A percentile compares a stretch with the other conserved stretches of the same genome.
Evolutionary conservation across 2,797 vertebrate genomes (phyloP).

Genomic region (Hemibagrus guttatus): DNA sequence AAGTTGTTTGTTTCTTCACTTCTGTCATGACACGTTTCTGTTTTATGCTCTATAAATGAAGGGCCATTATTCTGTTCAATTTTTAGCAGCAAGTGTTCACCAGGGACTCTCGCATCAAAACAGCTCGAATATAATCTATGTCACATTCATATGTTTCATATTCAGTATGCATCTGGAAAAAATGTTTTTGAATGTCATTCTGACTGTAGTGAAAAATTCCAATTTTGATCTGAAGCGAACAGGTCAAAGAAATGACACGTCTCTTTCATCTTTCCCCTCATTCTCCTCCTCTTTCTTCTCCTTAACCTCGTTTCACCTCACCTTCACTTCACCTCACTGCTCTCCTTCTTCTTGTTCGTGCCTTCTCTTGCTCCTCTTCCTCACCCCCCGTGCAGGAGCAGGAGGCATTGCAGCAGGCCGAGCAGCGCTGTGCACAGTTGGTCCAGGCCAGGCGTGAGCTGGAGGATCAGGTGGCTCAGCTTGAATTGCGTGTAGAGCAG

Average conservation of each 20-base stretch:
- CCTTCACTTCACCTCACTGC: not conserved
- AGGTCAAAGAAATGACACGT: not conserved
- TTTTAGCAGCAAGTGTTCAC: not conserved
- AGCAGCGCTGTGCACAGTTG: conserved; percentile 70
- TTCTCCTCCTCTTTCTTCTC: not conserved
- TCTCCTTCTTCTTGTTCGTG: not conserved
- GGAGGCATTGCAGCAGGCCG: conserved; percentile 68
- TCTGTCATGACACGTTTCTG: conserved; percentile 10
- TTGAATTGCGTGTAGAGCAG: conserved; percentile 73
- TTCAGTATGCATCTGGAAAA: not conserved
- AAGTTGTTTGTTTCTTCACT: conserved; percentile 6
- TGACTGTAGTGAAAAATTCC: not conserved
- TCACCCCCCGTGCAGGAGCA: conserved; percentile 66
- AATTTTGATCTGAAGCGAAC: not conserved
- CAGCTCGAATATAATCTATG: not conserved
- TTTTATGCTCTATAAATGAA: conserved; percentile 5
- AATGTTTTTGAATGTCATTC: not conserved
- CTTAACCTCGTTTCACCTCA: not conserved
- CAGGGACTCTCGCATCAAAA: not conserved
- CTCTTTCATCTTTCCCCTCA: not conserved
- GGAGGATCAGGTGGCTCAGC: conserved; percentile 70
- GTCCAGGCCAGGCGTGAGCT: conserved; percentile 69
- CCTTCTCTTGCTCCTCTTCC: conserved; percentile 16
- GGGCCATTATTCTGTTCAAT: conserved; percentile 17
- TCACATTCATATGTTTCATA: conserved; percentile 10